Percentiles rank a stretch among this genome's conserved stretches.
phyloP scores from a whole-genome alignment of 2,888 invertebrate species.

The Drosophila pegasa region DNA sequence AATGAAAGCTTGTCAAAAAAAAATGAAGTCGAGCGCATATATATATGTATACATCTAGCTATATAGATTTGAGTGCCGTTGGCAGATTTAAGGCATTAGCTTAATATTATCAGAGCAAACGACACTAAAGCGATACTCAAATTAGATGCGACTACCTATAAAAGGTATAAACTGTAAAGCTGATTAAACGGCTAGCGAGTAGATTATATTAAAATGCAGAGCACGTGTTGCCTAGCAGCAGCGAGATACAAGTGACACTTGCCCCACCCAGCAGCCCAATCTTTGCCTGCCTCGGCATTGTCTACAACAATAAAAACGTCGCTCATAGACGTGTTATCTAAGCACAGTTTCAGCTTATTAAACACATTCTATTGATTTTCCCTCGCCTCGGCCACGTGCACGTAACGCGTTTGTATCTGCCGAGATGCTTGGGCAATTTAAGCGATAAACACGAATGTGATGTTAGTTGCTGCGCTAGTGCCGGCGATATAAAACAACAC shows the following conservation, averaged over 20 bases:
- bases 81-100: conserved; percentile 55
- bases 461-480: conserved; percentile 48
- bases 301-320: conserved; percentile 47
- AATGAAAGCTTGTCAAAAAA: conserved; percentile 39
- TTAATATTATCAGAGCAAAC: conserved; percentile 51
- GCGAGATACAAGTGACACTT: conserved; percentile 43
- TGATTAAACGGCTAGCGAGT: conserved; percentile 54
- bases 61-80: conserved; percentile 32
- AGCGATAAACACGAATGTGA: conserved; percentile 63
- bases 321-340: conserved; percentile 58
- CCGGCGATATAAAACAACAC: conserved; percentile 5
- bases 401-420: conserved; percentile 46
- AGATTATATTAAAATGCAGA: conserved; percentile 59
- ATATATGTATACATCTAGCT: conserved; percentile 9
- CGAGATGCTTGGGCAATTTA: conserved; percentile 62
- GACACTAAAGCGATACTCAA: conserved; percentile 60
- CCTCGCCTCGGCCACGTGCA: conserved; percentile 30
- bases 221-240: conserved; percentile 52
- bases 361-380: conserved; percentile 66
- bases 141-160: conserved; percentile 53
- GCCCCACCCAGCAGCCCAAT: background rate
- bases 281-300: background rate
- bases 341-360: conserved; percentile 68
- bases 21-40: conserved; percentile 8
- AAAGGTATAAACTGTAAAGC: conserved; percentile 40